Conservation (phyloP, 2,888 invertebrate species). For the Acleris sparsana region DNA sequence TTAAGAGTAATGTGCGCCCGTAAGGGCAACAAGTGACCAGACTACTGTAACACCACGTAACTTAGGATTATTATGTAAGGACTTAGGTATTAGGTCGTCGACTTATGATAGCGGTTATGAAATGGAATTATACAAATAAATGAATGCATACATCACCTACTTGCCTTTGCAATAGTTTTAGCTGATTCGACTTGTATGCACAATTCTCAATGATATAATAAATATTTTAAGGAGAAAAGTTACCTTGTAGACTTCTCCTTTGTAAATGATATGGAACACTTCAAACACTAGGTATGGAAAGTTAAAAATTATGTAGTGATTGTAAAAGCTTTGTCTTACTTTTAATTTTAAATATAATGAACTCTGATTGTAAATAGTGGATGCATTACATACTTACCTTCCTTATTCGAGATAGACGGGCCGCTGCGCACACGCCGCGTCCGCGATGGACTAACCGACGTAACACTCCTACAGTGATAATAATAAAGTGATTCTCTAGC, state of each 20-base stretch:
- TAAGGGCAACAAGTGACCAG: constrained; percentile 59
- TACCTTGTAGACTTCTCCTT: constrained; percentile 64
- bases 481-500: constrained; percentile 75
- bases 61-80: constrained; percentile 53
- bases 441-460: constrained; percentile 43
- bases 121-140: constrained; percentile 51
- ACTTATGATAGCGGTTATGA: constrained; percentile 58
- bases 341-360: constrained; percentile 40
- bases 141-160: constrained; percentile 72
- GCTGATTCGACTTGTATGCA: constrained; percentile 70
- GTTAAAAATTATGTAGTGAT: constrained; percentile 39
- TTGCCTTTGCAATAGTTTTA: constrained; percentile 77
- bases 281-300: constrained; percentile 33
- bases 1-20: constrained; percentile 49
- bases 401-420: constrained; percentile 4
- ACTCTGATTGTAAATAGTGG: constrained; percentile 54
- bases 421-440: constrained; percentile 1
- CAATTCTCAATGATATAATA: constrained; percentile 55
- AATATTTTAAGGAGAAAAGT: constrained; percentile 61
- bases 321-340: constrained; percentile 41
- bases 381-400: constrained; percentile 45
- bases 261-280: constrained; percentile 45
- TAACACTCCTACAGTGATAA: constrained; percentile 72
- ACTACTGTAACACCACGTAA: constrained; percentile 72
- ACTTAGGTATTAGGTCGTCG: constrained; percentile 54